phyloP scores from a whole-genome alignment of 2,888 invertebrate genomes.

The Eupithecia subumbrata region DNA sequence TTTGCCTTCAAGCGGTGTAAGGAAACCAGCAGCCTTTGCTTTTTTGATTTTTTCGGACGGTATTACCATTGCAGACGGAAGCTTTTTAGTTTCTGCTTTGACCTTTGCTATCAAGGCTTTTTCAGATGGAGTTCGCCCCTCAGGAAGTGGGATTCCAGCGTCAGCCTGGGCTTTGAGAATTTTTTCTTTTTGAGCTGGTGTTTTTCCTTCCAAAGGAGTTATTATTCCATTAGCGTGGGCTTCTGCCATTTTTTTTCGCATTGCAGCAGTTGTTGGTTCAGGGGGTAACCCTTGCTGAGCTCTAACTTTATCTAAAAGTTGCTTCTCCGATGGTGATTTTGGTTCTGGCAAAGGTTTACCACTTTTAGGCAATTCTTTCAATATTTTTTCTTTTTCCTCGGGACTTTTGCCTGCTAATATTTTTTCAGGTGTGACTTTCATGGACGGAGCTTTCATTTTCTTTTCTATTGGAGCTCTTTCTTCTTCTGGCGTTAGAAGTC shows the following conservation, averaged over 20 bases:
- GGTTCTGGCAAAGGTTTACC: neutral
- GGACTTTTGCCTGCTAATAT: neutral
- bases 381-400: constrained; percentile 2
- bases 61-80: constrained; percentile 15
- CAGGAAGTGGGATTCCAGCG: constrained; percentile 49
- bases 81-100: constrained; percentile 27
- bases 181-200: constrained; percentile 49
- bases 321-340: neutral
- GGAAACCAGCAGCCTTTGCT: constrained; percentile 37
- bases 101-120: constrained; percentile 47
- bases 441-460: constrained; percentile 41
- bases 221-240: neutral
- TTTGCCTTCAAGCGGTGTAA: constrained; percentile 2
- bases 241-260: neutral
- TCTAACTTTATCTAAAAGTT: constrained; percentile 2
- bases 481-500: constrained; percentile 40
- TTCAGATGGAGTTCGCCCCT: constrained; percentile 51
- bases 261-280: neutral
- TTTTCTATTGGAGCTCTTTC: constrained; percentile 46
- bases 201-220: constrained; percentile 51
- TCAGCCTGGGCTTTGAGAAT: constrained; percentile 46
- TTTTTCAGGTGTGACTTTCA: constrained; percentile 26
- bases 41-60: constrained; percentile 44
- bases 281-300: neutral
- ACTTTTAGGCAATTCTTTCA: neutral